A percentile compares a stretch with the other conserved stretches of the same genome.
Conservation (phyloP, 2,113 vertebrate genomes). For the Catharus fuscescens region DNA sequence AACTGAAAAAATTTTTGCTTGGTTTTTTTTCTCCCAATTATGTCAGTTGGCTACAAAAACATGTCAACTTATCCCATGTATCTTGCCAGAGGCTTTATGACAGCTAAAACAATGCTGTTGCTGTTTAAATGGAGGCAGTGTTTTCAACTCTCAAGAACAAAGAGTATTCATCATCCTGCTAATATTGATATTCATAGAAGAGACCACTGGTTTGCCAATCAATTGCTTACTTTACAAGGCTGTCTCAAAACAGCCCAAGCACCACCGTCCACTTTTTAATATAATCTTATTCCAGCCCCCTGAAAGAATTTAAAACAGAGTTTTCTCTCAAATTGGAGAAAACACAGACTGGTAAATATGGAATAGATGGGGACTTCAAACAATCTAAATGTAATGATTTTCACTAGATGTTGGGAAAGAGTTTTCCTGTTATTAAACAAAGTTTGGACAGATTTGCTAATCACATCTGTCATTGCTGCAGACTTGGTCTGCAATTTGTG, state of each 20-base stretch:
- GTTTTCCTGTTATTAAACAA: background rate
- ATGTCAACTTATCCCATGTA: conserved; percentile 2
- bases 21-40: conserved; percentile 3
- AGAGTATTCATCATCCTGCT: background rate
- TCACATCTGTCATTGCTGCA: background rate
- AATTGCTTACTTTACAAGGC: background rate
- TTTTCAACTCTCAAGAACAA: background rate
- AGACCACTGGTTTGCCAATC: background rate
- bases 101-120: conserved; percentile 23
- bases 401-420: background rate
- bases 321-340: background rate
- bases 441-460: background rate
- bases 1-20: background rate
- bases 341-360: background rate
- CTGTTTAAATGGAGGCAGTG: background rate
- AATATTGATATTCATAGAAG: background rate
- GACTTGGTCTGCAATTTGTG: background rate
- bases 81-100: conserved; percentile 7
- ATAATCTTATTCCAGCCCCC: background rate
- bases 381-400: background rate
- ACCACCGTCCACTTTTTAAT: background rate
- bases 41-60: conserved; percentile 36
- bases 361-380: background rate
- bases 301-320: background rate
- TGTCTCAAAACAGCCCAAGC: background rate